phyloP scores from a whole-genome alignment of 2,888 invertebrate genomes.

The Aphidius colemani region DNA sequence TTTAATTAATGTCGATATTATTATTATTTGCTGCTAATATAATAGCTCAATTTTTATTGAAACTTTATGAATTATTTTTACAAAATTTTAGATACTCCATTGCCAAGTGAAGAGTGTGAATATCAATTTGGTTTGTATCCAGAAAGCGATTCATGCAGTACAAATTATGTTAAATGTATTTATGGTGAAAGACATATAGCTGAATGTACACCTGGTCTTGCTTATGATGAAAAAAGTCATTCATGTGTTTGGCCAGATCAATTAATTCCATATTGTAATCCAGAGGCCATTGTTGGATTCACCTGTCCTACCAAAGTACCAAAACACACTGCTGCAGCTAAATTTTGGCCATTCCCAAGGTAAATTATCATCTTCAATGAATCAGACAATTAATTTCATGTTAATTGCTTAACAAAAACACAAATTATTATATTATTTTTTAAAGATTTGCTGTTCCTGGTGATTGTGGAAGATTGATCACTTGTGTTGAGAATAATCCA shows the following conservation, averaged over 20 bases:
- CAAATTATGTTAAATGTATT: slow-evolving; percentile 84
- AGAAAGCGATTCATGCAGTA: slow-evolving; percentile 79
- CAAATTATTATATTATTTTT: neutral
- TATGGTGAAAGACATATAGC: slow-evolving; percentile 80
- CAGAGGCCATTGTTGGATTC: slow-evolving; percentile 90
- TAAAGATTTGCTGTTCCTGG: slow-evolving; percentile 78
- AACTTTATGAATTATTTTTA: too few species aligned
- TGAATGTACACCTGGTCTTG: slow-evolving; percentile 85
- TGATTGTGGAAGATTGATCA: slow-evolving; percentile 85
- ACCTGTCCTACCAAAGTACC: slow-evolving; percentile 88
- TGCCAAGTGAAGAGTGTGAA: slow-evolving; percentile 82
- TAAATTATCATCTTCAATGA: slow-evolving; percentile 29
- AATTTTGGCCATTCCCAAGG: slow-evolving; percentile 91
- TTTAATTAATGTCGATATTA: neutral
- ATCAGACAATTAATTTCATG: neutral
- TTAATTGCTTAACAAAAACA: neutral
- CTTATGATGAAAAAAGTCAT: slow-evolving; percentile 85
- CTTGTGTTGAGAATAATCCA: slow-evolving; percentile 89
- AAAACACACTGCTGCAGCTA: slow-evolving; percentile 78
- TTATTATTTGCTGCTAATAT: neutral
- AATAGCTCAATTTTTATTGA: too few species aligned
- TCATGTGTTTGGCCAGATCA: slow-evolving; percentile 95
- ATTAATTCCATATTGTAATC: slow-evolving; percentile 83
- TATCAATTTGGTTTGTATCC: slow-evolving; percentile 89
- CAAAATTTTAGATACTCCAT: slow-evolving; percentile 78